Evolutionary conservation across 2,797 vertebrate species (phyloP).

Genomic region (Characodon lateralis): DNA sequence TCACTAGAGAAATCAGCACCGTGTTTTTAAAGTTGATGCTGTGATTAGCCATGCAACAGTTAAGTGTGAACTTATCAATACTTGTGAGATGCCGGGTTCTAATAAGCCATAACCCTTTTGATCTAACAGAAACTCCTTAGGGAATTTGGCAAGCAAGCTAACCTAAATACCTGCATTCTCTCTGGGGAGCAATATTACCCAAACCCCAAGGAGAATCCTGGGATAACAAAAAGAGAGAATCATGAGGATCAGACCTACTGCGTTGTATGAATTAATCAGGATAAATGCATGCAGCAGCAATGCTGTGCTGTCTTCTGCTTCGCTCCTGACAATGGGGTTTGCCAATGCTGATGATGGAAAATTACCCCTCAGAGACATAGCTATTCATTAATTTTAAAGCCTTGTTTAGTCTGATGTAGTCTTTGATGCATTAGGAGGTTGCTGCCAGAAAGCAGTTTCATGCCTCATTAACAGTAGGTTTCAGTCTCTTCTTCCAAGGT

Average conservation of each 20-base stretch:
- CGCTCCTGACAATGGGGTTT: slow-evolving; percentile 74
- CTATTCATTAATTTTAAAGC: slow-evolving; percentile 85
- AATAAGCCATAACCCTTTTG: slow-evolving; percentile 66
- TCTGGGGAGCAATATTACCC: slow-evolving; percentile 63
- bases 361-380: slow-evolving; percentile 80
- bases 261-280: slow-evolving; percentile 79
- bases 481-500: slow-evolving; percentile 69
- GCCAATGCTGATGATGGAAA: slow-evolving; percentile 82
- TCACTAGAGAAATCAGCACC: slow-evolving; percentile 59
- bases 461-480: slow-evolving; percentile 81
- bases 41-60: slow-evolving; percentile 65
- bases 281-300: slow-evolving; percentile 71
- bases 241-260: slow-evolving; percentile 69
- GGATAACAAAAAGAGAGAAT: slow-evolving; percentile 61
- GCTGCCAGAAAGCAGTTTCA: slow-evolving; percentile 77
- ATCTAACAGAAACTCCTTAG: slow-evolving; percentile 65
- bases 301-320: slow-evolving; percentile 56
- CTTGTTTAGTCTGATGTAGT: slow-evolving; percentile 85
- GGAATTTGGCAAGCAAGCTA: slow-evolving; percentile 68
- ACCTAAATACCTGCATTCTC: slow-evolving; percentile 66
- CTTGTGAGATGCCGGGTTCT: slow-evolving; percentile 69
- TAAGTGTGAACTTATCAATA: slow-evolving; percentile 77
- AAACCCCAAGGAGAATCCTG: slow-evolving; percentile 59
- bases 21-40: slow-evolving; percentile 57
- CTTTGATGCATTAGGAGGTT: slow-evolving; percentile 79